Base-by-base conservation (phyloP, 1,140 invertebrate species). In the Doryteuthis pealeii region DNA sequence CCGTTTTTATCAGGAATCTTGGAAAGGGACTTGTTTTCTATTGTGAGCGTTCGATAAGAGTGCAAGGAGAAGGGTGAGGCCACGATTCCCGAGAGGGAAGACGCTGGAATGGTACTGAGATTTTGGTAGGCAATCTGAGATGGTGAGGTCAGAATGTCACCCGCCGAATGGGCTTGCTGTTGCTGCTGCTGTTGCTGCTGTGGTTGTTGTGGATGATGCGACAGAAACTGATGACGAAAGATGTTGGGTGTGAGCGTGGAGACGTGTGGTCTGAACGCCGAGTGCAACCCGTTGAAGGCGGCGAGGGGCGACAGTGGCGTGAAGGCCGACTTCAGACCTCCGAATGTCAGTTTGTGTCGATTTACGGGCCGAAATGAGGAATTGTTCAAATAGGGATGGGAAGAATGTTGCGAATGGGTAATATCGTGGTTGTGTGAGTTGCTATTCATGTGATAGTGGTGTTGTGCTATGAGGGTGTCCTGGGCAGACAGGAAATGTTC, bases 401-500 rank as follows among this genome's bases (percentile, higher is more conserved):
- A 73, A n/a, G 32, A 43, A n/a, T 68, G 70, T 10, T 72, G 72
- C 22, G 22, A 22, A 31, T 35, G 15, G 22, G 8, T 62, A 49
- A 66, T 26, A 30, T 67, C 66, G 1, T 78, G 78, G 49, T 77
- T 76, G 33, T 69, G 74, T 30, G 76, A 45, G 45, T 76, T 71
- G 26, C 71, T 49, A 33, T 66, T 71, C 31, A 70, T 66, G 33
- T 74, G 31, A 66, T 67, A 40, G 31, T 80, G 81, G 62, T 83
- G 82, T 49, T 85, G 83, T 14, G 82, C 82, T 14, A 80, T 74
- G 30, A 86, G 74, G 1, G 82, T 86, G 70, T 88, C 87, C 72
- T 88, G 86, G 12, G 85, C 85, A 6, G 86, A 87, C 54, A 88
- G 77, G 76, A 93, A 92, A 75, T 93, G 92, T 79, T 93, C 92